Evolutionary conservation across 2,797 vertebrate species (phyloP).

Genomic region (Oreochromis grahami): DNA sequence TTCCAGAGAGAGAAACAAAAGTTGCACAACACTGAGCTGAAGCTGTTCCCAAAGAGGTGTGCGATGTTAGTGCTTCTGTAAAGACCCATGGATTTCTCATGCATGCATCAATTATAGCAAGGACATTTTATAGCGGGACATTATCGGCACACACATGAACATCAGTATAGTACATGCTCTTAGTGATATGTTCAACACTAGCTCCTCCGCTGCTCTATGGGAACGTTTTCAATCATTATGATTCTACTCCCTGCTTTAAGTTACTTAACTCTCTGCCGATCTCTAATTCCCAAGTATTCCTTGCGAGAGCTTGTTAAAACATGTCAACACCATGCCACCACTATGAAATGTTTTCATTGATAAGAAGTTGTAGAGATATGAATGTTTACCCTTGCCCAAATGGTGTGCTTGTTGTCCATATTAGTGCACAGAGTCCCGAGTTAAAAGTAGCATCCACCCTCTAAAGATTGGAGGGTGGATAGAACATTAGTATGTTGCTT

Average conservation of each 20-base stretch:
- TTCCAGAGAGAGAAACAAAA: slow-evolving; percentile 43
- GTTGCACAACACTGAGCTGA: slow-evolving; percentile 51
- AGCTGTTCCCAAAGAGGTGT: slow-evolving; percentile 42
- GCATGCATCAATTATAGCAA: slow-evolving; percentile 30
- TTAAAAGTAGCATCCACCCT: neutral
- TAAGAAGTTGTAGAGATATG: neutral
- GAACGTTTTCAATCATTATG: slow-evolving; percentile 6
- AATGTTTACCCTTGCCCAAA: neutral
- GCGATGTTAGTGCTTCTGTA: neutral
- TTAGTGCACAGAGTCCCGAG: neutral
- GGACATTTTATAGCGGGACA: slow-evolving; percentile 5
- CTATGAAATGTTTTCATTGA: neutral
- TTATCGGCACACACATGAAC: slow-evolving; percentile 21
- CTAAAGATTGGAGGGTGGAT: neutral
- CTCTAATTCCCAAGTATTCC: neutral
- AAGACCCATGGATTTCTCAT: slow-evolving; percentile 35
- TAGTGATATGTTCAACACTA: slow-evolving; percentile 22
- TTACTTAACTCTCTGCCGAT: neutral
- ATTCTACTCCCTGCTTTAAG: slow-evolving; percentile 4
- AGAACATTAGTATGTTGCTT: neutral
- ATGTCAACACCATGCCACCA: neutral
- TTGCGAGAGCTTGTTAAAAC: neutral
- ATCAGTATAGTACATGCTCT: slow-evolving; percentile 45
- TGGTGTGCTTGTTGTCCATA: slow-evolving; percentile 23
- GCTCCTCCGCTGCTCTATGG: slow-evolving; percentile 8